These are phyloP conservation scores for Columbina picui DNA, from an alignment of 2,113 vertebrate genomes.

Conservation along the genomic window DNA sequence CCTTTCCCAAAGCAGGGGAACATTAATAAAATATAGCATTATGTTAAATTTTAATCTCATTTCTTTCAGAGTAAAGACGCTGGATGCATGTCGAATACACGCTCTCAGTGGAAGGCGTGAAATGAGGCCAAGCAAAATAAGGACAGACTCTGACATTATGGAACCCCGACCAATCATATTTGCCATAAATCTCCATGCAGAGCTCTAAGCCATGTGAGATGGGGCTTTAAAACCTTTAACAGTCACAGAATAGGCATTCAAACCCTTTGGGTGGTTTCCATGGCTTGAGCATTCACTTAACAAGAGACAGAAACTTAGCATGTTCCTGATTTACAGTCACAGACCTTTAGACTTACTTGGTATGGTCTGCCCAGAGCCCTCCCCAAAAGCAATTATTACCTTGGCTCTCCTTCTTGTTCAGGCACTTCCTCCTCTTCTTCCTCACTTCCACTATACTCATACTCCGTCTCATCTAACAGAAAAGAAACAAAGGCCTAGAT, in stretches of 20 bases:
- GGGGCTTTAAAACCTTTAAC: neutral
- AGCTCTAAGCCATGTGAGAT: neutral
- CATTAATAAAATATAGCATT: constrained; percentile 15
- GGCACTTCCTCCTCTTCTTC: constrained; percentile 97
- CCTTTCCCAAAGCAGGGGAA: neutral
- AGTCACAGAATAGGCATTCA: neutral
- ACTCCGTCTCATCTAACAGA: constrained; percentile 92
- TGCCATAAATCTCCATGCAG: neutral
- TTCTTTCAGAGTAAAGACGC: neutral
- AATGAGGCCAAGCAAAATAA: constrained; percentile 46
- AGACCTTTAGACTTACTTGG: neutral
- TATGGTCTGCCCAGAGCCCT: neutral
- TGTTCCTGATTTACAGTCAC: neutral
- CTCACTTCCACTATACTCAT: constrained; percentile 98
- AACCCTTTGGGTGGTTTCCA: neutral
- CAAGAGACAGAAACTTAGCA: neutral
- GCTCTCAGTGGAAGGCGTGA: neutral
- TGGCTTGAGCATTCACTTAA: neutral
- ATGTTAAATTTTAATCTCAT: neutral
- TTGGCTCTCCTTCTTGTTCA: constrained; percentile 98
- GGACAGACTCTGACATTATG: neutral
- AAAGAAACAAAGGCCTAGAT: neutral
- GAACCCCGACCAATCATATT: neutral
- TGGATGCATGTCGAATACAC: neutral
- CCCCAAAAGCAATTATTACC: constrained; percentile 73